Evolutionary conservation across 2,888 invertebrate genomes (phyloP), one percentile per base, ranked within the genome.

Genomic region (Crocallis elinguaria): DNA sequence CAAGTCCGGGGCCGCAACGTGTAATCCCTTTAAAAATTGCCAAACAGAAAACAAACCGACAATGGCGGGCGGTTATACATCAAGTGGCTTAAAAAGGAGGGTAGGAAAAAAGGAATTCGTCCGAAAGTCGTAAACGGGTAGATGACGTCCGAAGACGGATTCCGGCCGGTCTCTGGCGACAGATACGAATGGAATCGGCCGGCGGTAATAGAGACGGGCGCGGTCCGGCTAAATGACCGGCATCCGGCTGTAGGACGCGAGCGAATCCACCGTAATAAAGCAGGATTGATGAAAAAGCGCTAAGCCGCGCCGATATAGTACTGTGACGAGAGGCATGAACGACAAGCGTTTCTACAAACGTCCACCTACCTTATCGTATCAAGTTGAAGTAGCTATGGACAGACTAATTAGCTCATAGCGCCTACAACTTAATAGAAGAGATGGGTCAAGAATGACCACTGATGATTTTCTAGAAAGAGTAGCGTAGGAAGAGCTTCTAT

Each of bases 281-380:
- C 87, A 90, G 92, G 92, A 92, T 92, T 92, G 92, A 92, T 92
- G 92, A 92, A 92, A 92, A 92, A 91, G 91, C 89, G 92, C 93
- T 93, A 93, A 93, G 92, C 91, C 89, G 84, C 87, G 89, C 92
- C 92, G 92, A 90, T 92, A 92, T 92, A 90, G 74, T 71, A 64
- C 52, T 32, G 44, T 37, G 65, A 57, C 48, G 45, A 57, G 66
- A 75, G 74, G 43, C 36, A 69, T 27, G 57, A 65, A 69, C 63
- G 57, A 37, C 29, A 19, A 56, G 76, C 72, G 75, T 39, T 57
- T 48, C n/a, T 3, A 12, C 1, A 11, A 12, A 29, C 12, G 12
- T 29, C n/a, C 27, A 7, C 4, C 19, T 6, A 19, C 19, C 3
- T 19, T 19, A n/a, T n/a, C n/a, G n/a, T n/a, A n/a, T n/a, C n/a